phyloP scores from a whole-genome alignment of 2,113 vertebrate genomes.

The Oncorhynchus clarkii region DNA sequence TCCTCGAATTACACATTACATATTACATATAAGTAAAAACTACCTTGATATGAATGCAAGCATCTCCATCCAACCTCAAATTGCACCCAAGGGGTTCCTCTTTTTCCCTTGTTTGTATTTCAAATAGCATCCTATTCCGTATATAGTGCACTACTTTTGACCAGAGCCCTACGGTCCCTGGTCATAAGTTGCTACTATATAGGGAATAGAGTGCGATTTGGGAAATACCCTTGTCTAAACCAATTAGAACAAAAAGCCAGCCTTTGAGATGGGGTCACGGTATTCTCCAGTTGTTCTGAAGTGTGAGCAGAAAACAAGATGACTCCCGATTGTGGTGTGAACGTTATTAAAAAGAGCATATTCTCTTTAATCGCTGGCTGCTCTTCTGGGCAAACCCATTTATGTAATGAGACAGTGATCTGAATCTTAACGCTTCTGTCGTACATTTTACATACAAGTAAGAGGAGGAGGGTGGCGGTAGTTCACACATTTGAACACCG shows the following conservation, averaged over 20 bases:
- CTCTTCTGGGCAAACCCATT: slow-evolving; percentile 19
- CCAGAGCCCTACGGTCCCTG: too few relatives aligned
- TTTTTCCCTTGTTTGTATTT: not conserved
- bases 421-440: not conserved
- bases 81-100: not conserved
- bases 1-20: not conserved
- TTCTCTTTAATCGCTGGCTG: slow-evolving; percentile 22
- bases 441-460: not conserved
- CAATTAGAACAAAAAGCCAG: slow-evolving; percentile 41
- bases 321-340: not conserved
- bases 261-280: slow-evolving; percentile 34
- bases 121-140: not conserved
- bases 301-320: slow-evolving; percentile 28
- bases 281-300: slow-evolving; percentile 3
- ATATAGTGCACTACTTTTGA: too few relatives aligned
- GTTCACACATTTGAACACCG: too few relatives aligned
- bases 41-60: not conserved
- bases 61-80: not conserved
- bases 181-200: not conserved
- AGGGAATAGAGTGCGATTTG: not conserved
- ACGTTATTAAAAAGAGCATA: slow-evolving; percentile 3
- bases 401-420: slow-evolving; percentile 13
- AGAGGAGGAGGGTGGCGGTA: not conserved
- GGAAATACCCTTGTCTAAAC: slow-evolving; percentile 21
- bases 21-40: not conserved